phyloP scores from a whole-genome alignment of 1,140 invertebrate species.

The Drosophila mauritiana region DNA sequence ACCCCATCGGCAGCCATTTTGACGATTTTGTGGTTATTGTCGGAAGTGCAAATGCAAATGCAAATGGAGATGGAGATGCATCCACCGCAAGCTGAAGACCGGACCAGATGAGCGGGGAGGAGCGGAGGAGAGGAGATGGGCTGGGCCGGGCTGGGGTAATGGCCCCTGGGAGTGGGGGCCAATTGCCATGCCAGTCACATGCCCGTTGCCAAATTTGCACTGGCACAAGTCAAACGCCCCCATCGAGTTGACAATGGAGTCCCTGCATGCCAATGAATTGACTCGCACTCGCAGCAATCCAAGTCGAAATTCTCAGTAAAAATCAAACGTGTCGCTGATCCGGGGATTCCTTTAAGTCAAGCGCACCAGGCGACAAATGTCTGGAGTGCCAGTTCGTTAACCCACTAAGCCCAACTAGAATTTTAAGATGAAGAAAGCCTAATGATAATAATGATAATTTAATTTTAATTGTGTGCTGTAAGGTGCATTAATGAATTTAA shows the following conservation, averaged over 20 bases:
- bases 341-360: slow-evolving; percentile 31
- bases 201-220: slow-evolving; percentile 65
- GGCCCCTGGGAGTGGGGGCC: neutral
- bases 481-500: neutral
- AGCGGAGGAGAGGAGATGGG: neutral
- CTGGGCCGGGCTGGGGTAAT: too few relatives aligned
- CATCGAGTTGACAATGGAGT: slow-evolving; percentile 56
- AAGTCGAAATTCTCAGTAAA: slow-evolving; percentile 20
- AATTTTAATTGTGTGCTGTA: neutral
- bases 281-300: slow-evolving; percentile 24
- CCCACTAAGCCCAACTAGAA: neutral
- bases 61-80: slow-evolving; percentile 3
- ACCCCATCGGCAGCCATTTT: slow-evolving; percentile 34
- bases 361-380: slow-evolving; percentile 14
- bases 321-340: slow-evolving; percentile 63
- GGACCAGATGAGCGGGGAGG: too few relatives aligned
- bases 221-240: slow-evolving; percentile 46
- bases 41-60: slow-evolving; percentile 53
- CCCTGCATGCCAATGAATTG: slow-evolving; percentile 70
- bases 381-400: slow-evolving; percentile 19
- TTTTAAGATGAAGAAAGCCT: neutral
- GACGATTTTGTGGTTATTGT: slow-evolving; percentile 52
- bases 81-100: slow-evolving; percentile 1
- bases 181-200: slow-evolving; percentile 62
- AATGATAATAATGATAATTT: neutral